Evolutionary conservation across 2,888 invertebrate genomes (phyloP).

Genomic region (Cybosia mesomella): DNA sequence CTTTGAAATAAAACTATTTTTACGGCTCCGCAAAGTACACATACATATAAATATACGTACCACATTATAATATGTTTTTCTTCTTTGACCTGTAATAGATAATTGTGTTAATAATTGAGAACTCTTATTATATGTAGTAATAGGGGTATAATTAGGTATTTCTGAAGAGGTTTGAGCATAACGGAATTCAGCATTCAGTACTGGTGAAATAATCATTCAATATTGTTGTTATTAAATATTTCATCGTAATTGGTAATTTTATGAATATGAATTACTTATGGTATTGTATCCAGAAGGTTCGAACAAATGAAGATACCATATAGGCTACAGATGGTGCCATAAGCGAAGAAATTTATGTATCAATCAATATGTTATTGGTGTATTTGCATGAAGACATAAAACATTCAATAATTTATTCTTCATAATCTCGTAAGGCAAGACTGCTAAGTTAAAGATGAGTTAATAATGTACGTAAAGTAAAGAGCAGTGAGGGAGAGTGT

Average conservation of each 20-base stretch:
- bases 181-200: neutral
- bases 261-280: neutral
- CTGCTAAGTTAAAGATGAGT: neutral
- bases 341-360: neutral
- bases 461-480: no score
- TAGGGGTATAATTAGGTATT: neutral
- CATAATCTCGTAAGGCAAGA: neutral
- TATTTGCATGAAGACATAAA: slow-evolving; percentile 13
- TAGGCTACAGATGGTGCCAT: neutral
- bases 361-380: slow-evolving; percentile 8
- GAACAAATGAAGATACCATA: neutral
- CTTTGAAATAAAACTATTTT: no score
- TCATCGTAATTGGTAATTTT: neutral
- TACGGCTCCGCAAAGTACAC: no score
- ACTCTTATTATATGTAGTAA: neutral
- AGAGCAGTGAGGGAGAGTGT: no score
- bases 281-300: neutral
- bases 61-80: no score
- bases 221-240: neutral
- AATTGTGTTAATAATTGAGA: no score
- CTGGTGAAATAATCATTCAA: neutral
- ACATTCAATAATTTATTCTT: slow-evolving; percentile 8
- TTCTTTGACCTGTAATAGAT: no score
- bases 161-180: neutral
- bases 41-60: no score